A percentile compares a stretch with the other conserved stretches of the same genome.
Conservation (phyloP, 1,140 invertebrate species). For the Lethocerus indicus region DNA sequence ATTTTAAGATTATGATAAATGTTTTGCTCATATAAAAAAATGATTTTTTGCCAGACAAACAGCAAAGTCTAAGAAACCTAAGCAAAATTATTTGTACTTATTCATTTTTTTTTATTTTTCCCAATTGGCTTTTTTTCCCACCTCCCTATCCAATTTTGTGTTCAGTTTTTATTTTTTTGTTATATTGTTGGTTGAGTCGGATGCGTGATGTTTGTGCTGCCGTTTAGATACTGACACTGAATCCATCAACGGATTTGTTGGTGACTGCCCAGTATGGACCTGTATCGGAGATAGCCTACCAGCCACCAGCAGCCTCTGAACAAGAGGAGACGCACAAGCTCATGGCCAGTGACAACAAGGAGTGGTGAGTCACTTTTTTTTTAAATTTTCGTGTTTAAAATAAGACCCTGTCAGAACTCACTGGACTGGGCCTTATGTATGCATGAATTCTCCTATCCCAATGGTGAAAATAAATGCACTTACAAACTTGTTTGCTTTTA, state of each 20-base stretch:
- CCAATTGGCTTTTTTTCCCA: background rate
- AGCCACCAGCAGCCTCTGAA: slow-evolving; percentile 35
- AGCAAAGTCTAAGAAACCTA: too few relatives aligned
- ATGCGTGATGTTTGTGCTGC: slow-evolving; percentile 13
- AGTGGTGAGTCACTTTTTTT: slow-evolving; percentile 28
- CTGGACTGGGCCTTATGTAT: background rate
- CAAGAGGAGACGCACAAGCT: slow-evolving; percentile 40
- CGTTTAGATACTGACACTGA: slow-evolving; percentile 25
- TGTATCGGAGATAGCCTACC: slow-evolving; percentile 39
- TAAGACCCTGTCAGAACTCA: background rate
- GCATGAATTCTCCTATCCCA: too few relatives aligned
- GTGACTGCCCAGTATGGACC: slow-evolving; percentile 49
- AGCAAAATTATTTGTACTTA: background rate
- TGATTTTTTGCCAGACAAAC: too few relatives aligned
- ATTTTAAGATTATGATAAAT: too few relatives aligned
- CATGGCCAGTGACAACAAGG: slow-evolving; percentile 44
- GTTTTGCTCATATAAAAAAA: too few relatives aligned
- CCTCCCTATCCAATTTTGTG: background rate
- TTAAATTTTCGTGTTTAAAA: slow-evolving; percentile 2
- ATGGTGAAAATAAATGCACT: too few relatives aligned
- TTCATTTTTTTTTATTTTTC: slow-evolving; percentile 3
- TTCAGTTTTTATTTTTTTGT: slow-evolving; percentile 14
- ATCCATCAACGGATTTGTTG: slow-evolving; percentile 51
- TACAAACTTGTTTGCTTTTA: too few relatives aligned
- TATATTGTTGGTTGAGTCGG: slow-evolving; percentile 6